Base-by-base conservation (phyloP, 2,888 invertebrate species). In the Mythimna vitellina region DNA sequence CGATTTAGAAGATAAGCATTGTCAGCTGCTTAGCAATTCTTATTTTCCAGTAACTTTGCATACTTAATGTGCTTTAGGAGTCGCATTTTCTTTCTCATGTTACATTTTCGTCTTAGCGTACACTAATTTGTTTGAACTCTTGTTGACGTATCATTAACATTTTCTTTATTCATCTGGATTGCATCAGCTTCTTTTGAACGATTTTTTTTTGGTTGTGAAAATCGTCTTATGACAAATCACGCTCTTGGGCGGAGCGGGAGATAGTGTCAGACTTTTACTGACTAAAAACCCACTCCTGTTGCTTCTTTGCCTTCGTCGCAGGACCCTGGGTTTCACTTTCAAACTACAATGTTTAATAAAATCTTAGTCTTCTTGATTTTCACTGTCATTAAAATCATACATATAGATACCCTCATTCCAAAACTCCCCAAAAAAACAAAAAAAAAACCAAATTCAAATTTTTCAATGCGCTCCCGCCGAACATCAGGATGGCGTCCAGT, bases 21-120 rank as follows among this genome's bases (percentile, higher is more conserved):
- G 51, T 38, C 20, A 49, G 35, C 75, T 74, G 22, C 35, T 73
- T 69, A 46, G 46, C 61, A 53, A 60, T 79, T 69, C 61, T 73
- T 62, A 51, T 63, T 63, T 75, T 17, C 65, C 38, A 22, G 74
- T 38, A 53, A 17, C 29, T 20, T 1, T 46, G 42, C 35, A 12
- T 60, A 51, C 56, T 74, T 29, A 46, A 42, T 53, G 32, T 46
- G 32, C 53, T 63, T 62, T n/a, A 53, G 17, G 35, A 56, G 14
- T 46, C 17, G 10, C n/a, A 10, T 74, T 74, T 54, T 14, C 17
- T 53, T 32, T 46, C 9, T 46, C 46, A 20, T 17, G 46, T 46
- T 46, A 6, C 46, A 46, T 17, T 46, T 20, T 46, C 46, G 46
- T 46, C 46, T 60, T 32, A 20, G 20, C 25, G 35, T 17, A 10